Evolutionary conservation across 1,140 invertebrate species (phyloP).

Genomic region (Calephelis virginiensis): DNA sequence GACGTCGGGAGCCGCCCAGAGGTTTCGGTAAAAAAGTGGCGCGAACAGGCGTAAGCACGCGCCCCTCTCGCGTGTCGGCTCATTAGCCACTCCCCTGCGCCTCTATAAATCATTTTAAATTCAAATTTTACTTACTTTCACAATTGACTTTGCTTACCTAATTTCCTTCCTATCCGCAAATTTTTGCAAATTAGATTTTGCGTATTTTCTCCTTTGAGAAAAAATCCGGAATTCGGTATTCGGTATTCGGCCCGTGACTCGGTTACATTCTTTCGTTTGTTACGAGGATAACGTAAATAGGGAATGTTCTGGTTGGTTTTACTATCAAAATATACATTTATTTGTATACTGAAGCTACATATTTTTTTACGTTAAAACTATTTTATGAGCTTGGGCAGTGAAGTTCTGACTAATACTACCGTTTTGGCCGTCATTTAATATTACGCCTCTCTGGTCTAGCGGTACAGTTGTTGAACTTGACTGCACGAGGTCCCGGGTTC

Average conservation of each 20-base stretch:
- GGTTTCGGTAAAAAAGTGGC: conserved; percentile 56
- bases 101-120: conserved; percentile 79
- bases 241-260: conserved; percentile 5
- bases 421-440: too few species aligned
- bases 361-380: too few species aligned
- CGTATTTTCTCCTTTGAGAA: conserved; percentile 49
- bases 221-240: conserved; percentile 51
- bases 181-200: conserved; percentile 74
- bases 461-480: too few species aligned
- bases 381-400: too few species aligned
- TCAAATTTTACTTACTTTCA: conserved; percentile 77
- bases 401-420: too few species aligned
- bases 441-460: too few species aligned
- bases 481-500: too few species aligned
- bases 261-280: conserved; percentile 17
- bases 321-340: neutral
- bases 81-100: conserved; percentile 73
- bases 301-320: neutral
- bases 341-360: too few species aligned
- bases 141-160: conserved; percentile 75
- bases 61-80: conserved; percentile 73
- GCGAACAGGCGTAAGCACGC: conserved; percentile 60
- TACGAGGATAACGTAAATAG: neutral
- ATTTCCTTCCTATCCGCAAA: conserved; percentile 66
- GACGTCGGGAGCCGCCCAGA: conserved; percentile 48